Evolutionary conservation across 2,113 vertebrate genomes (phyloP).

Genomic region (Polypterus bichir): DNA sequence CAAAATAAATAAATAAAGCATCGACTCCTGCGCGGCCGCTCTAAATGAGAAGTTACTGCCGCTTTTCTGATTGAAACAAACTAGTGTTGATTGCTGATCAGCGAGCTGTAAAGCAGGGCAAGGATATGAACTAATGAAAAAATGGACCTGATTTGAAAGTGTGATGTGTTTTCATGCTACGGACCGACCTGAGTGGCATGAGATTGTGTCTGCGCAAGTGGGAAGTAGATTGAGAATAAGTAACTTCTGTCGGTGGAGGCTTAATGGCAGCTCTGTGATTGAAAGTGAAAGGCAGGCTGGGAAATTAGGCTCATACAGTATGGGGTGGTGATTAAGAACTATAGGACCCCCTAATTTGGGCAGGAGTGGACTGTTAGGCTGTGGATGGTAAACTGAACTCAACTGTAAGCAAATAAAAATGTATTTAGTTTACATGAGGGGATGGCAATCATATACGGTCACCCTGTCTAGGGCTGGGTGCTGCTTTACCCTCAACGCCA

Average conservation of each 20-base stretch:
- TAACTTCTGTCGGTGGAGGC: slow-evolving; percentile 40
- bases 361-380: too few relatives aligned
- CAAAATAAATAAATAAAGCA: too few relatives aligned
- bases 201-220: slow-evolving; percentile 36
- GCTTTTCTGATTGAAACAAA: slow-evolving; percentile 78
- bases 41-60: slow-evolving; percentile 68
- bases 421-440: too few relatives aligned
- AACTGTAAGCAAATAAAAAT: too few relatives aligned
- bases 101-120: slow-evolving; percentile 86
- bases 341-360: too few relatives aligned
- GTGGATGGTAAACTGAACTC: too few relatives aligned
- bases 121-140: slow-evolving; percentile 80
- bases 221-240: slow-evolving; percentile 51
- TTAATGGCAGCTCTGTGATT: slow-evolving; percentile 42
- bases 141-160: slow-evolving; percentile 72
- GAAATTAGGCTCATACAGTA: slow-evolving; percentile 30
- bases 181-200: slow-evolving; percentile 39
- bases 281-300: slow-evolving; percentile 51
- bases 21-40: slow-evolving; percentile 36
- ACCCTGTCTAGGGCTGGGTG: too few relatives aligned
- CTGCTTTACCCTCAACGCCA: too few relatives aligned
- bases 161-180: slow-evolving; percentile 55
- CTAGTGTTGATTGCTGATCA: slow-evolving; percentile 81
- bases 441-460: too few relatives aligned
- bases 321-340: too few relatives aligned